phyloP scores from a whole-genome alignment of 2,113 vertebrate genomes.

The Drymodes brunneopygia region DNA sequence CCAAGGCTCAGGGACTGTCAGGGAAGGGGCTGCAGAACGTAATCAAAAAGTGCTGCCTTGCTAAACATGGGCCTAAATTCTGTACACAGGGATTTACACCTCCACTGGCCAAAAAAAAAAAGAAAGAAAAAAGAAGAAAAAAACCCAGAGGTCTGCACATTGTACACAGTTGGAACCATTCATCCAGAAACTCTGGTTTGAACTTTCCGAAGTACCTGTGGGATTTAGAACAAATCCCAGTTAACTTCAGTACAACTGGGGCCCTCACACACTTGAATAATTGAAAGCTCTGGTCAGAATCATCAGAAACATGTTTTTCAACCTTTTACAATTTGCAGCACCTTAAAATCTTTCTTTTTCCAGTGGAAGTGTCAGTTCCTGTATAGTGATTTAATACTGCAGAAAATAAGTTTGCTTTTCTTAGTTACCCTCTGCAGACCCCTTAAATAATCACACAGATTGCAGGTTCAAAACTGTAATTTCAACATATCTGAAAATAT shows the following conservation, averaged over 20 bases:
- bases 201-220: slow-evolving; percentile 6
- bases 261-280: not conserved
- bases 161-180: slow-evolving; percentile 12
- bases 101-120: not conserved
- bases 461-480: not conserved
- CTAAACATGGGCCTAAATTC: not conserved
- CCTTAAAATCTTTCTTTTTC: not conserved
- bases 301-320: not conserved
- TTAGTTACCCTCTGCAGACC: not conserved
- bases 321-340: slow-evolving; percentile 26
- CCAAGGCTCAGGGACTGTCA: not conserved
- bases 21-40: not conserved
- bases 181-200: slow-evolving; percentile 21
- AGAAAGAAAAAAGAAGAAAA: not conserved
- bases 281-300: not conserved
- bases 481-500: not conserved
- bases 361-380: slow-evolving; percentile 23
- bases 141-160: not conserved
- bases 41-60: not conserved
- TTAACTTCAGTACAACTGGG: slow-evolving; percentile 17
- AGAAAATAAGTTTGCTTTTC: slow-evolving; percentile 16
- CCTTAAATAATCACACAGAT: not conserved
- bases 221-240: slow-evolving; percentile 34
- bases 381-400: not conserved
- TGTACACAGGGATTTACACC: not conserved